A percentile compares a stretch with the other conserved stretches of the same genome.
These are phyloP conservation scores for Acromyrmex charruanus DNA, from an alignment of 1,140 invertebrate genomes.

Conservation along the genomic window DNA sequence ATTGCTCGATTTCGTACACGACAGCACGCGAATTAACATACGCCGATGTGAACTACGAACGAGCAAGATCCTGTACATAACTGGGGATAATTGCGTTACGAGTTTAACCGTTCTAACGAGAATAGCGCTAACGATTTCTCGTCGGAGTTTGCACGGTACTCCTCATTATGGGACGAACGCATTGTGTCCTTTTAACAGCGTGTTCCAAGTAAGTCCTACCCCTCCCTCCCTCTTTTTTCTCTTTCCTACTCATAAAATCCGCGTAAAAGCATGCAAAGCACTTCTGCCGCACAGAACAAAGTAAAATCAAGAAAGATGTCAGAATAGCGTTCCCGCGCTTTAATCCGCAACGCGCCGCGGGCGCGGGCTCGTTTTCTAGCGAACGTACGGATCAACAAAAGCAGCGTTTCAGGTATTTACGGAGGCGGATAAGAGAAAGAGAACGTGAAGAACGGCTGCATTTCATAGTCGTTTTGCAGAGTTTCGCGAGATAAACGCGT, in stretches of 20 bases:
- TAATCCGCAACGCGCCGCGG: constrained; percentile 64
- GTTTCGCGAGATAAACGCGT: constrained; percentile 56
- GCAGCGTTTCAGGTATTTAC: constrained; percentile 41
- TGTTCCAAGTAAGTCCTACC: neutral
- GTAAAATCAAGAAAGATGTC: constrained; percentile 52
- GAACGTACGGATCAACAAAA: constrained; percentile 68
- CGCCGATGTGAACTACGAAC: constrained; percentile 50
- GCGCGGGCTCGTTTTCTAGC: constrained; percentile 53
- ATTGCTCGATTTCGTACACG: constrained; percentile 46
- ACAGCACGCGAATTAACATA: constrained; percentile 51
- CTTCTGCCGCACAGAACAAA: constrained; percentile 38
- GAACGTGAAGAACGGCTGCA: constrained; percentile 7
- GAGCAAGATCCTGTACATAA: constrained; percentile 62
- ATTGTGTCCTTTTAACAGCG: constrained; percentile 42
- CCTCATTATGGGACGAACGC: constrained; percentile 54
- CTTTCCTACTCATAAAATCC: neutral
- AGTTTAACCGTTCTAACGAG: constrained; percentile 56
- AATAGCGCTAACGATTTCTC: constrained; percentile 59
- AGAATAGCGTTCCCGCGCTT: constrained; percentile 57
- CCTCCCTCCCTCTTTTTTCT: constrained; percentile 8
- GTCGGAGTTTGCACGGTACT: constrained; percentile 55
- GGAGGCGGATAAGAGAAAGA: constrained; percentile 11
- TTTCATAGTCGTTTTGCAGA: constrained; percentile 48
- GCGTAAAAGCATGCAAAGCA: constrained; percentile 34
- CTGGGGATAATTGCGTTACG: constrained; percentile 56